These are phyloP conservation scores for Psilanteris sp. DNA, from an alignment of 1,140 invertebrate genomes.

Conservation along the genomic window DNA sequence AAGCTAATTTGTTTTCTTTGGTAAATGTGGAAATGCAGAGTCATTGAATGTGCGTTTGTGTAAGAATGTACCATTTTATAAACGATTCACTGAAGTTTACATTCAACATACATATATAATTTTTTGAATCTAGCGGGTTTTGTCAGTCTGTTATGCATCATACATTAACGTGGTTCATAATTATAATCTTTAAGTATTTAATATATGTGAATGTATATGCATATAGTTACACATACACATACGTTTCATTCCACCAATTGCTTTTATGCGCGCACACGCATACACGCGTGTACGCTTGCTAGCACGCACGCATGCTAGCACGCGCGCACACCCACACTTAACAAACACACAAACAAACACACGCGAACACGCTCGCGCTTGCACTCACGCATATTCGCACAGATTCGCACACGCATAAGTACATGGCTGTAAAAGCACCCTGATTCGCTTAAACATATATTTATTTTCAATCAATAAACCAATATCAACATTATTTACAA, in stretches of 20 bases:
- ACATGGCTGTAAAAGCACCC: conserved; percentile 76
- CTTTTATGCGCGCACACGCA: too few species aligned
- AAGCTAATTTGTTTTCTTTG: conserved; percentile 32
- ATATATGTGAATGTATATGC: neutral
- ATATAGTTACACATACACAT: too few species aligned
- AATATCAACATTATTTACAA: conserved; percentile 51
- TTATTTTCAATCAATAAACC: conserved; percentile 22
- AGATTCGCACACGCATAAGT: conserved; percentile 35
- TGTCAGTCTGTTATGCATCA: conserved; percentile 66
- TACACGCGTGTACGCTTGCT: conserved; percentile 23
- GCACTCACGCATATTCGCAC: conserved; percentile 6
- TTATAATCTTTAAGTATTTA: conserved; percentile 24
- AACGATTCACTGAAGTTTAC: conserved; percentile 26
- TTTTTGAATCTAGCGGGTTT: conserved; percentile 61
- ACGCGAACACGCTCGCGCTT: too few species aligned
- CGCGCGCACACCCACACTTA: too few species aligned
- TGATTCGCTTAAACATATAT: conserved; percentile 70
- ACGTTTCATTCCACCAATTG: too few species aligned
- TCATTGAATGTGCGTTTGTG: conserved; percentile 25
- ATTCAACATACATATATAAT: conserved; percentile 52
- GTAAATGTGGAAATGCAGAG: conserved; percentile 25
- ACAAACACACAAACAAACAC: too few species aligned
- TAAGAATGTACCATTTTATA: conserved; percentile 8
- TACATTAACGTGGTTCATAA: conserved; percentile 13
- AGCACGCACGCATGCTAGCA: too few species aligned